phyloP scores from a whole-genome alignment of 2,888 invertebrate species.

The Thecocarcelia acutangulata region DNA sequence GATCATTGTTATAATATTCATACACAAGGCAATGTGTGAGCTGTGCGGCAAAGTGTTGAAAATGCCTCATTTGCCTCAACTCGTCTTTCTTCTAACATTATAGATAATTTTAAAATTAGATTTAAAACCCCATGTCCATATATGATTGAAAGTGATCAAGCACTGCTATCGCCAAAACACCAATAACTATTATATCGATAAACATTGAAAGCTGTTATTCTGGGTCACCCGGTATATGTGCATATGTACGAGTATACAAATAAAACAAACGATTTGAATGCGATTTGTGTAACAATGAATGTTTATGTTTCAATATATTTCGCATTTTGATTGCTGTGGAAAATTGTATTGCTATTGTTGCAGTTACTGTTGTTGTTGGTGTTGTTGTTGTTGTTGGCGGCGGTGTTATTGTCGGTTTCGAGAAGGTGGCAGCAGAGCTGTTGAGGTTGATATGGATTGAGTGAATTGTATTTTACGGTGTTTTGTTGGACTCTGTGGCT shows the following conservation, averaged over 20 bases:
- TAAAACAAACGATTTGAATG: conserved; percentile 48
- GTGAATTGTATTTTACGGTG: conserved; percentile 58
- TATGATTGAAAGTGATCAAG: no score
- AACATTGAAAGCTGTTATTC: no score
- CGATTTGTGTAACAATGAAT: conserved; percentile 55
- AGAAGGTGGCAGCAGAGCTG: neutral
- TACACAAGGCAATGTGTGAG: no score
- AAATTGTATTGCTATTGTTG: conserved; percentile 1
- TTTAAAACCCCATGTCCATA: no score
- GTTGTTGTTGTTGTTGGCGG: neutral
- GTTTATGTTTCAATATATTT: conserved; percentile 52
- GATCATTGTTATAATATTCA: no score
- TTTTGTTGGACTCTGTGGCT: conserved; percentile 68
- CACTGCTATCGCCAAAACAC: no score
- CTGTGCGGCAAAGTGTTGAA: no score
- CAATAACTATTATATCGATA: no score
- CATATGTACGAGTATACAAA: neutral
- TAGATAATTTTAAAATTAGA: no score
- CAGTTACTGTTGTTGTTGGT: neutral
- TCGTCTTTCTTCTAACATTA: no score
- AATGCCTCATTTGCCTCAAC: no score
- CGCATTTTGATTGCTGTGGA: conserved; percentile 35
- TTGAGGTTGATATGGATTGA: conserved; percentile 54
- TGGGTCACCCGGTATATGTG: no score
- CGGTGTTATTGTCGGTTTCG: neutral